Evolutionary conservation across 2,113 vertebrate genomes (phyloP).

Genomic region (Penelope pileata): DNA sequence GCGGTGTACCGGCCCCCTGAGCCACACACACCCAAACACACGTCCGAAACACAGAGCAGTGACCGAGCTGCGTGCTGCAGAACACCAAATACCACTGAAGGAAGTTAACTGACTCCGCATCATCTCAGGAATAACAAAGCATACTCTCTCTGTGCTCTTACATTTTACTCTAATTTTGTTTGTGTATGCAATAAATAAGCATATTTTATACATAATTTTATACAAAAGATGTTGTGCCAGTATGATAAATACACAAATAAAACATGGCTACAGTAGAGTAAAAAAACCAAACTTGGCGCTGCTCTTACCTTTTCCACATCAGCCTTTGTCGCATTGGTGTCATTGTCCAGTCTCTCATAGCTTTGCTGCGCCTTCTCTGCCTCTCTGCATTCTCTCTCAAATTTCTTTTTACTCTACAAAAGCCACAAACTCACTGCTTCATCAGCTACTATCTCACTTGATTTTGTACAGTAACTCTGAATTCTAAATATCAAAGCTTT

Average conservation of each 20-base stretch:
- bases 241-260: neutral
- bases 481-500: neutral
- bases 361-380: slow-evolving; percentile 93
- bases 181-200: neutral
- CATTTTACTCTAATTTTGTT: neutral
- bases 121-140: neutral
- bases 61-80: neutral
- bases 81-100: neutral
- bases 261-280: neutral
- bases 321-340: slow-evolving; percentile 96
- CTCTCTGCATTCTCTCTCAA: slow-evolving; percentile 96
- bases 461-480: neutral
- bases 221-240: neutral
- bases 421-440: slow-evolving; percentile 19
- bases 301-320: slow-evolving; percentile 95
- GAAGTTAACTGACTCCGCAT: neutral
- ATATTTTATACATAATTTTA: neutral
- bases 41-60: neutral
- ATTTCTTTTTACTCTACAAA: slow-evolving; percentile 97
- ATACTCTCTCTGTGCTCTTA: neutral
- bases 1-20: neutral
- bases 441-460: neutral
- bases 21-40: fast-evolving
- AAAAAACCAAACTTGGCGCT: neutral
- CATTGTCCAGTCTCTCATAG: slow-evolving; percentile 93